A percentile compares a stretch with the other conserved stretches of the same genome.
These are phyloP conservation scores for Chrysoperla carnea DNA, from an alignment of 1,140 invertebrate genomes.

Conservation along the genomic window DNA sequence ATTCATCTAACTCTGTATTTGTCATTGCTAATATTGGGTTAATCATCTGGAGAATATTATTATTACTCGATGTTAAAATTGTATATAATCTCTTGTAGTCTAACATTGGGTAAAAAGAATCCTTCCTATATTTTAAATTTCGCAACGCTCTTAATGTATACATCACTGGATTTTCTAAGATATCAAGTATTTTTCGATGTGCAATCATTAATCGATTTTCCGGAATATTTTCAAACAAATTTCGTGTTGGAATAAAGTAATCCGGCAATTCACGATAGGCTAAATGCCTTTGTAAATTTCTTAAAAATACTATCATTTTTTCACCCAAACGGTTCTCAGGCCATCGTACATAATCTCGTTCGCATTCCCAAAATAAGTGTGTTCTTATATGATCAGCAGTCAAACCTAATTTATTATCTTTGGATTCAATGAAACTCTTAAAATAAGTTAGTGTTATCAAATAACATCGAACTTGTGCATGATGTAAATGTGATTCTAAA, in stretches of 20 bases:
- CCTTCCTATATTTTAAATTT: conserved; percentile 38
- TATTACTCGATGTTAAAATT: conserved; percentile 23
- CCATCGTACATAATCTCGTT: conserved; percentile 48
- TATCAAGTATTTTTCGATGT: conserved; percentile 43
- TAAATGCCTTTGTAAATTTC: conserved; percentile 25
- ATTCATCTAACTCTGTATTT: conserved; percentile 19
- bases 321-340: conserved; percentile 47
- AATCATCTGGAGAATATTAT: conserved; percentile 7
- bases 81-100: conserved; percentile 40
- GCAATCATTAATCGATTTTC: conserved; percentile 37
- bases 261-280: conserved; percentile 41
- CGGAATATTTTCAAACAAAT: conserved; percentile 51
- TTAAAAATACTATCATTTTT: conserved; percentile 39
- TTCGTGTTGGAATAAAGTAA: conserved; percentile 52
- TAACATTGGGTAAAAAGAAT: conserved; percentile 44
- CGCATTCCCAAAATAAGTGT: conserved; percentile 61
- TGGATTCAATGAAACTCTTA: conserved; percentile 45
- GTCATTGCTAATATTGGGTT: no score
- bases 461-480: conserved; percentile 46
- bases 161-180: conserved; percentile 48
- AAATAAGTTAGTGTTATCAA: conserved; percentile 41
- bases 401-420: conserved; percentile 32
- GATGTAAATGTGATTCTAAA: conserved; percentile 43
- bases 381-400: conserved; percentile 48
- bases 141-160: conserved; percentile 44